Evolutionary conservation across 2,113 vertebrate species (phyloP).

Genomic region (Pluvianellus socialis): DNA sequence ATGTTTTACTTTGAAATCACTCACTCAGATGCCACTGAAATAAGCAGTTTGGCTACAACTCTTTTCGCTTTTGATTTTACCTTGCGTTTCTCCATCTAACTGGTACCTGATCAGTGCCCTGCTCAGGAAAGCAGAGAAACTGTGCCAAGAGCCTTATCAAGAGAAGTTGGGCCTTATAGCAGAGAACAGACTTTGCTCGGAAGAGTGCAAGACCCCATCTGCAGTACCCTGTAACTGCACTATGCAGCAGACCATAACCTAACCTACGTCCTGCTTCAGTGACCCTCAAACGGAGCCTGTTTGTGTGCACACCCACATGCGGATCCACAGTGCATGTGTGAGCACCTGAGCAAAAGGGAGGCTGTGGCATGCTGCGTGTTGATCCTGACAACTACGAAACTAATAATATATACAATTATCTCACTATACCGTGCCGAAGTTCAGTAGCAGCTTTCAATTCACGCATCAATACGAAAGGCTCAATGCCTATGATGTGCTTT

Average conservation of each 20-base stretch:
- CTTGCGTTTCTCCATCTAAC: not conserved
- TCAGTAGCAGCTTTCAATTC: not conserved
- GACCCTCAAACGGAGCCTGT: not conserved
- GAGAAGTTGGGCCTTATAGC: not conserved
- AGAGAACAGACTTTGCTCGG: not conserved
- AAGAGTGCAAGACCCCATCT: not conserved
- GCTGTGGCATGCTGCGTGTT: too few species aligned
- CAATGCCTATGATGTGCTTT: not conserved
- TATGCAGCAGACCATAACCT: not conserved
- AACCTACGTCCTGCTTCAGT: not conserved
- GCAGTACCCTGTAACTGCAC: not conserved
- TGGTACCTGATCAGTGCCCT: not conserved
- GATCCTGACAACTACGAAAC: not conserved
- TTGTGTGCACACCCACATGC: not conserved
- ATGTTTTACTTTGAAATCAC: not conserved
- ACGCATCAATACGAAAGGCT: not conserved
- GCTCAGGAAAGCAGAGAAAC: not conserved
- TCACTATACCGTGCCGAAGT: not conserved
- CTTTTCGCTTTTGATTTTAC: not conserved
- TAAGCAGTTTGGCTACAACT: not conserved
- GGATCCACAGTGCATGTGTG: not conserved
- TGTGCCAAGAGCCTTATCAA: not conserved
- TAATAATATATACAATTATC: not conserved
- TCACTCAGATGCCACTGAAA: not conserved
- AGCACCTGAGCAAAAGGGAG: not conserved